phyloP scores from a whole-genome alignment of 2,888 invertebrate genomes.

The Pelosia muscerda region DNA sequence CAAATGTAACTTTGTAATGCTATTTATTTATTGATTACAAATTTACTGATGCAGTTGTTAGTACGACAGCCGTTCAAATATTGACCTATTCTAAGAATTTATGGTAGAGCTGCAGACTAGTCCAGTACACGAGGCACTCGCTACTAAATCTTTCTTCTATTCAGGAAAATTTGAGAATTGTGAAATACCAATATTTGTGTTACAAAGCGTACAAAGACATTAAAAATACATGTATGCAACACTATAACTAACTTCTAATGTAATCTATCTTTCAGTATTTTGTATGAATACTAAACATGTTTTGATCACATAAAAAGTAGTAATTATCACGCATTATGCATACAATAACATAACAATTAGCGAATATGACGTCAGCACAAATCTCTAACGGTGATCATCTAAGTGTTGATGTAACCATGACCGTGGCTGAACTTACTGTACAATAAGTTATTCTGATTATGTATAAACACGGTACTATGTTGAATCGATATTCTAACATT shows the following conservation, averaged over 20 bases:
- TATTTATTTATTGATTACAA: too few relatives aligned
- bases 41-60: too few relatives aligned
- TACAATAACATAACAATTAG: conserved; percentile 41
- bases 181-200: too few relatives aligned
- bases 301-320: conserved; percentile 22
- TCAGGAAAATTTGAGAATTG: too few relatives aligned
- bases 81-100: too few relatives aligned
- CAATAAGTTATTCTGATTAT: conserved; percentile 14
- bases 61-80: too few relatives aligned
- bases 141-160: too few relatives aligned
- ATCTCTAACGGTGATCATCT: conserved; percentile 58
- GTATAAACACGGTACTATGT: neutral
- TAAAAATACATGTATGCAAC: too few relatives aligned
- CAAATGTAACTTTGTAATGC: too few relatives aligned
- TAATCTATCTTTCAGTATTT: neutral
- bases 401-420: conserved; percentile 50
- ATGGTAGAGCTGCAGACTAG: too few relatives aligned
- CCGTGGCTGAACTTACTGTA: conserved; percentile 38
- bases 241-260: too few relatives aligned
- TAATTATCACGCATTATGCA: conserved; percentile 40
- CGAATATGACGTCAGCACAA: conserved; percentile 51
- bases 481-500: neutral
- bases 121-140: too few relatives aligned
- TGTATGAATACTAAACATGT: neutral
- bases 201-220: neutral